Percentiles rank a stretch among this genome's conserved stretches.
These are phyloP conservation scores for Thalassarche chlororhynchos DNA, from an alignment of 2,113 vertebrate genomes.

Conservation along the genomic window DNA sequence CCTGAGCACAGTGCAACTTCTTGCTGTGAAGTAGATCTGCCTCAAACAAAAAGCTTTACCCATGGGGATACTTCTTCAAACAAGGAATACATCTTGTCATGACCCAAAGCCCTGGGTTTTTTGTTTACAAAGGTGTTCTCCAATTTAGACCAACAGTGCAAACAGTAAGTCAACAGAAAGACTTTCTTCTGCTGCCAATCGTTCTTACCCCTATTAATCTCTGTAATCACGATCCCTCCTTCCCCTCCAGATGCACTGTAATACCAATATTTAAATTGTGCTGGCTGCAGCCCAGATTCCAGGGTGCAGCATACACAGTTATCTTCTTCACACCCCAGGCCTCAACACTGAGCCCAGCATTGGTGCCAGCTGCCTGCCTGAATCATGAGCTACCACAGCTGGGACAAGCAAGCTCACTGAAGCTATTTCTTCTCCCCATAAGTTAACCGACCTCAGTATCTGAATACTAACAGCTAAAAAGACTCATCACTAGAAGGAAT, in stretches of 20 bases:
- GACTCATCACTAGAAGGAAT: neutral
- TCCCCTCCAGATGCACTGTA: neutral
- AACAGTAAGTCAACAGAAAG: neutral
- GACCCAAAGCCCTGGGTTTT: neutral
- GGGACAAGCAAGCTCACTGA: neutral
- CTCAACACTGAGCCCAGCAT: neutral
- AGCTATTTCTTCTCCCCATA: neutral
- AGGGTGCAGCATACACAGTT: neutral
- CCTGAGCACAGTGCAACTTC: neutral
- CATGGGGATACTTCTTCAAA: neutral
- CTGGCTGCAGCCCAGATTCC: neutral
- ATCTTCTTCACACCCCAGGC: neutral
- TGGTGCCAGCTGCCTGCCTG: neutral
- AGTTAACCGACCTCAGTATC: neutral
- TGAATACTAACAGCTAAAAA: neutral
- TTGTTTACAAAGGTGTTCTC: neutral
- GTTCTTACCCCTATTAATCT: neutral
- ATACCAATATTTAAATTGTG: neutral
- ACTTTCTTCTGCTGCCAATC: neutral
- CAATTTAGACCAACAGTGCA: neutral
- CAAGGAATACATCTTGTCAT: neutral
- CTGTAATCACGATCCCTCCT: neutral
- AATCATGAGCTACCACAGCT: neutral
- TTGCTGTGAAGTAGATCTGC: neutral
- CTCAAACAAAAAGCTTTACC: neutral